These are phyloP conservation scores for Heliothis peltigera DNA, from an alignment of 2,888 invertebrate genomes.

Conservation along the genomic window DNA sequence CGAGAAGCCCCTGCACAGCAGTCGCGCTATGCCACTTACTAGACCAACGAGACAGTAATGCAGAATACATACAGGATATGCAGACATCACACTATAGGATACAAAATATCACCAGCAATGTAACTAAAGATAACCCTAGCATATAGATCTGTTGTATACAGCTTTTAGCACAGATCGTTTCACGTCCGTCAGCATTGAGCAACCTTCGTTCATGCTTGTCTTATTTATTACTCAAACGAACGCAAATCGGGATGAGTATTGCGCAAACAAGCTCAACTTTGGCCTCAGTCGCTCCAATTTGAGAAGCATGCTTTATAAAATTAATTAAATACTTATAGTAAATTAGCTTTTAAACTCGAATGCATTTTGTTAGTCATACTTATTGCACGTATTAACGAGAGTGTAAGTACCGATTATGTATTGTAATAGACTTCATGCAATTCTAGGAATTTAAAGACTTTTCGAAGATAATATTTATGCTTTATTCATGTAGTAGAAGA, in stretches of 20 bases:
- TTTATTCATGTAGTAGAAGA: too few species aligned
- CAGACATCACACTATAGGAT: too few species aligned
- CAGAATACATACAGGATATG: too few species aligned
- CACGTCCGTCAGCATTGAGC: constrained; percentile 50
- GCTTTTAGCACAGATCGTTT: constrained; percentile 27
- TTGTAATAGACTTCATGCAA: too few species aligned
- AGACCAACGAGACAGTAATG: too few species aligned
- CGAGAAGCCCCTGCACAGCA: too few species aligned
- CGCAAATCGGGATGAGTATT: constrained; percentile 53
- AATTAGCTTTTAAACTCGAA: too few species aligned
- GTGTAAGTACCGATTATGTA: too few species aligned
- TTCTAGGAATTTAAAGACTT: too few species aligned
- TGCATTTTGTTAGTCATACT: not conserved
- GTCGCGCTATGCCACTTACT: too few species aligned
- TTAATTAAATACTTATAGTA: constrained; percentile 12
- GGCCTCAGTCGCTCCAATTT: constrained; percentile 33
- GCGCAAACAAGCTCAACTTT: constrained; percentile 52
- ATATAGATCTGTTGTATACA: not conserved
- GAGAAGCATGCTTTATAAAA: constrained; percentile 20
- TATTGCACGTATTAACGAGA: too few species aligned
- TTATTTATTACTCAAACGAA: constrained; percentile 53
- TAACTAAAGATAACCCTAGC: not conserved
- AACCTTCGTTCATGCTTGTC: constrained; percentile 39
- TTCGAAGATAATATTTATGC: too few species aligned
- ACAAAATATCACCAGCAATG: constrained; percentile 12